phyloP scores from a whole-genome alignment of 2,888 invertebrate genomes.

The Tetheella fluctuosa region DNA sequence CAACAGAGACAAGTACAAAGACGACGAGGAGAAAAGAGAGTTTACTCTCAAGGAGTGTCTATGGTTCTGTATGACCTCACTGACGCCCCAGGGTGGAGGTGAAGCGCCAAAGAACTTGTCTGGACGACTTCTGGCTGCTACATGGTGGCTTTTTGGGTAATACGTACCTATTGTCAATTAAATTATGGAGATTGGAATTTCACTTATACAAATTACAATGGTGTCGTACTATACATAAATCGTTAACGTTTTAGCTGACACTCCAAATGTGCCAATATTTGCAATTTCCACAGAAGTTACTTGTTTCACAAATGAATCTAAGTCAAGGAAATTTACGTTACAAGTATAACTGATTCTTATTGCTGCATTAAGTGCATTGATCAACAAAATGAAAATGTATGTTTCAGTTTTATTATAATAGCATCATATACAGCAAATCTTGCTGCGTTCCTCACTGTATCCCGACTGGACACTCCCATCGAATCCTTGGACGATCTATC shows the following conservation, averaged over 20 bases:
- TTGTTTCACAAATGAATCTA: too few relatives aligned
- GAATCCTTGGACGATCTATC: conserved; percentile 97
- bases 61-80: conserved; percentile 99
- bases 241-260: too few relatives aligned
- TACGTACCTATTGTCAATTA: background rate
- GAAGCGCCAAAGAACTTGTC: conserved; percentile 98
- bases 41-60: conserved; percentile 98
- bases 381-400: conserved; percentile 4
- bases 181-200: background rate
- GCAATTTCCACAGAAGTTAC: too few relatives aligned
- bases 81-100: conserved; percentile 97
- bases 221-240: too few relatives aligned
- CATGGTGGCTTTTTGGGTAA: conserved; percentile 99
- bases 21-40: conserved; percentile 96
- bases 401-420: conserved; percentile 94
- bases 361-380: background rate
- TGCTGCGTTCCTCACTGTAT: conserved; percentile 98
- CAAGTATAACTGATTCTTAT: too few relatives aligned
- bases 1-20: conserved; percentile 95
- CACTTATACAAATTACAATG: too few relatives aligned
- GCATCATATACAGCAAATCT: conserved; percentile 99
- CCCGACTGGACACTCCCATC: conserved; percentile 95
- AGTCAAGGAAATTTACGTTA: too few relatives aligned
- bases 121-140: conserved; percentile 96
- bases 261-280: too few relatives aligned